Evolutionary conservation across 2,888 invertebrate species (phyloP).

Genomic region (Drosophila silvestris): DNA sequence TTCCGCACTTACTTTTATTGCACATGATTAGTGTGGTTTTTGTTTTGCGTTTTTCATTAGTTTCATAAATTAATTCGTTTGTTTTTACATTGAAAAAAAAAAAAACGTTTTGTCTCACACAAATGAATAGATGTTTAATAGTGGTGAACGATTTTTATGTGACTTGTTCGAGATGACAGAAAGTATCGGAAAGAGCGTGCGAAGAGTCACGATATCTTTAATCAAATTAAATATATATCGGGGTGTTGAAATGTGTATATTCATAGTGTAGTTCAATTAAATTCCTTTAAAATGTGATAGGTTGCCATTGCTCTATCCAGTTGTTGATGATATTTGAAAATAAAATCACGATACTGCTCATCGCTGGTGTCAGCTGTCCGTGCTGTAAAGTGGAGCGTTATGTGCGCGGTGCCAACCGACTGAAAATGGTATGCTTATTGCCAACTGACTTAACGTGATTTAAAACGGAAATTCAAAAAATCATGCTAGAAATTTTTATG

Average conservation of each 20-base stretch:
- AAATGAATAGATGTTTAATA: slow-evolving; percentile 34
- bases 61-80: slow-evolving; percentile 32
- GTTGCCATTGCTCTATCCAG: accelerated
- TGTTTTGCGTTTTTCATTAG: slow-evolving; percentile 33
- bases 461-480: slow-evolving; percentile 3
- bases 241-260: neutral
- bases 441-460: slow-evolving; percentile 15
- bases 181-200: slow-evolving; percentile 22
- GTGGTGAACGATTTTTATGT: slow-evolving; percentile 42
- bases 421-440: slow-evolving; percentile 4
- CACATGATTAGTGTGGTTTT: slow-evolving; percentile 48
- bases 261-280: neutral
- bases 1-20: slow-evolving; percentile 60
- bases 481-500: neutral
- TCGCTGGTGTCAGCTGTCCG: slow-evolving; percentile 20
- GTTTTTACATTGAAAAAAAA: slow-evolving; percentile 57
- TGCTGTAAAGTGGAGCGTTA: slow-evolving; percentile 3
- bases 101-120: slow-evolving; percentile 45
- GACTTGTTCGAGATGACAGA: slow-evolving; percentile 34
- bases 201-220: slow-evolving; percentile 12
- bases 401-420: slow-evolving; percentile 39
- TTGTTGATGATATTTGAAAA: neutral
- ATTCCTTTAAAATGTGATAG: no score
- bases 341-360: slow-evolving; percentile 9
- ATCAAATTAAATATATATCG: neutral